Conservation (phyloP, 2,797 vertebrate species). For the Tachyglossus aculeatus region DNA sequence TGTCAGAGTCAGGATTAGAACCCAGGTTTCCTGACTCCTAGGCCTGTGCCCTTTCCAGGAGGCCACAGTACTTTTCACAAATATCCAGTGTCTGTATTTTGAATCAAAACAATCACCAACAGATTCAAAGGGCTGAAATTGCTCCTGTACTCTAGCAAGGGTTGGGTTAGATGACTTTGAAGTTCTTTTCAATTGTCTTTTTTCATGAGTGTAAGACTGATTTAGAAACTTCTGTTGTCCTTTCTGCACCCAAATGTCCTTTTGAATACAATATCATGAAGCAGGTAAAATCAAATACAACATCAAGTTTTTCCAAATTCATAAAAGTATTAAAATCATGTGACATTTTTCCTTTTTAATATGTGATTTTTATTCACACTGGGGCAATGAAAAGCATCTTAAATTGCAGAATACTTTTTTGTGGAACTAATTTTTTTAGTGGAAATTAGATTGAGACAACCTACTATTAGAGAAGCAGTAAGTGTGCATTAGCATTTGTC, state of each 20-base stretch:
- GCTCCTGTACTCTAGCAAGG: no score
- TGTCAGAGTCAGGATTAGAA: no score
- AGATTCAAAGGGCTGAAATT: no score
- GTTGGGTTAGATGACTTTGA: background rate
- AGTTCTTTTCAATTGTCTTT: background rate
- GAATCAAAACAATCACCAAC: no score
- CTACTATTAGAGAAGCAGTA: slow-evolving; percentile 3
- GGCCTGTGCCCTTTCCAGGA: no score
- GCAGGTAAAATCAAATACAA: background rate
- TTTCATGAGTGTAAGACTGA: background rate
- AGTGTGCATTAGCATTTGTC: slow-evolving; percentile 10
- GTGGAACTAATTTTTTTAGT: background rate
- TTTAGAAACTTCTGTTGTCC: background rate
- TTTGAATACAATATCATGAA: background rate
- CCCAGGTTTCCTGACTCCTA: no score
- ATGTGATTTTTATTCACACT: slow-evolving; percentile 1
- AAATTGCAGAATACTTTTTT: slow-evolving; percentile 24
- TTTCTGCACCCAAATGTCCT: background rate
- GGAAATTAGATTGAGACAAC: slow-evolving; percentile 23
- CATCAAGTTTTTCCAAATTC: background rate
- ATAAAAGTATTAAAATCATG: background rate
- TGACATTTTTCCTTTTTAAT: background rate
- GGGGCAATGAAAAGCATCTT: background rate
- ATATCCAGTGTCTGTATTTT: no score
- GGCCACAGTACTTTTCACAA: no score